Conservation (phyloP, 2,888 invertebrate genomes). For the Oscheius myriophilus region DNA sequence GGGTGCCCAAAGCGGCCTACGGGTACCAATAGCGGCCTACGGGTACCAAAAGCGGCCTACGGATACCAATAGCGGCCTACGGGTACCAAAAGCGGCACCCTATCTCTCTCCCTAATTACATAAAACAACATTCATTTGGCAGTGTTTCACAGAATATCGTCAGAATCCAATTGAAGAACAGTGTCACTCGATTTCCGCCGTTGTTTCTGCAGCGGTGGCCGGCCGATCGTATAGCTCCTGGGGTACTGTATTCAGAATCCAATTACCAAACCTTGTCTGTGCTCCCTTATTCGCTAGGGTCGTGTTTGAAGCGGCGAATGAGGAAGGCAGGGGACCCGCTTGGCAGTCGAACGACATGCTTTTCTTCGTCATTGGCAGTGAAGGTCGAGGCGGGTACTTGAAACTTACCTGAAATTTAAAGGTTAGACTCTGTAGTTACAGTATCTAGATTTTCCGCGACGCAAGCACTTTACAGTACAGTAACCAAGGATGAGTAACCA, state of each 20-base stretch:
- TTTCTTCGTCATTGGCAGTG: constrained; percentile 22
- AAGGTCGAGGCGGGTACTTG: constrained; percentile 21
- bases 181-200: constrained; percentile 28
- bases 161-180: constrained; percentile 31
- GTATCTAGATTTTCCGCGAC: too few species aligned
- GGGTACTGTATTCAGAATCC: background rate
- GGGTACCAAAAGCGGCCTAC: too few species aligned
- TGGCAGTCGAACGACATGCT: constrained; percentile 29
- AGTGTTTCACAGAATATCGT: constrained; percentile 28
- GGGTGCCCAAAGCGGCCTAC: too few species aligned
- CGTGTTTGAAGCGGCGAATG: constrained; percentile 16
- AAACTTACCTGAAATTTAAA: constrained; percentile 22
- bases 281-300: background rate
- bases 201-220: constrained; percentile 26
- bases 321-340: constrained; percentile 24
- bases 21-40: too few species aligned
- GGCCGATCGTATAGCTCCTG: constrained; percentile 6
- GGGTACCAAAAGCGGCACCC: too few species aligned
- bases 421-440: too few species aligned
- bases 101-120: too few species aligned
- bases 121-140: too few species aligned
- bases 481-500: background rate
- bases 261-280: background rate
- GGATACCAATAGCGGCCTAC: too few species aligned
- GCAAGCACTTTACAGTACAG: background rate